Evolutionary conservation across 2,113 vertebrate genomes (phyloP).

Genomic region (Platysteira castanea): DNA sequence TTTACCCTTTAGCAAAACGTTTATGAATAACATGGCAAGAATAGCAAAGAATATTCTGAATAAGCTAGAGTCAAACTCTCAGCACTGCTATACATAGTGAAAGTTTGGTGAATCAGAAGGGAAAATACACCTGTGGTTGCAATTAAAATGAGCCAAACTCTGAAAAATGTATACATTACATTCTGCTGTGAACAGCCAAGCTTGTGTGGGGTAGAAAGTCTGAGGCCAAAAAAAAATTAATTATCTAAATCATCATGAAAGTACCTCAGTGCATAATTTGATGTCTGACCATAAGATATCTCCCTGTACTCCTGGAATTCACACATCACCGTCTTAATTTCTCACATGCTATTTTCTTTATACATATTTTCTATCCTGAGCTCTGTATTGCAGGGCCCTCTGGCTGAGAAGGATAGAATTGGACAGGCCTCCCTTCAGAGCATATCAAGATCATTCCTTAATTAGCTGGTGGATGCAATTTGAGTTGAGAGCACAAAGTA

Average conservation of each 20-base stretch:
- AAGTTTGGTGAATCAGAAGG: neutral
- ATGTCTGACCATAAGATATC: neutral
- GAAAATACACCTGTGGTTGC: neutral
- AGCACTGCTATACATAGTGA: neutral
- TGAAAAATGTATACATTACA: neutral
- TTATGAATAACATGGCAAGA: neutral
- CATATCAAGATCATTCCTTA: neutral
- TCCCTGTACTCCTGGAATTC: neutral
- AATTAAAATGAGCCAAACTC: neutral
- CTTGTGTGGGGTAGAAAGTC: neutral
- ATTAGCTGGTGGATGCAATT: neutral
- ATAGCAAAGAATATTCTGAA: neutral
- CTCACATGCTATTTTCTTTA: neutral
- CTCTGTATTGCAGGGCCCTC: neutral
- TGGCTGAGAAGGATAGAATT: conserved; percentile 29
- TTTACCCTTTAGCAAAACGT: neutral
- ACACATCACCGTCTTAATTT: neutral
- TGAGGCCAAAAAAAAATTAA: neutral
- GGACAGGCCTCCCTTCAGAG: neutral
- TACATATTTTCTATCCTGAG: neutral
- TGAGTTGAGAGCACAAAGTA: neutral
- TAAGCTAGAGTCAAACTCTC: neutral
- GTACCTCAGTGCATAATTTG: neutral
- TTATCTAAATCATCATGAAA: neutral
- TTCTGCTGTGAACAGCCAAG: neutral